These are phyloP conservation scores for Pegoplata infirma DNA, from an alignment of 2,888 invertebrate species.

Conservation along the genomic window DNA sequence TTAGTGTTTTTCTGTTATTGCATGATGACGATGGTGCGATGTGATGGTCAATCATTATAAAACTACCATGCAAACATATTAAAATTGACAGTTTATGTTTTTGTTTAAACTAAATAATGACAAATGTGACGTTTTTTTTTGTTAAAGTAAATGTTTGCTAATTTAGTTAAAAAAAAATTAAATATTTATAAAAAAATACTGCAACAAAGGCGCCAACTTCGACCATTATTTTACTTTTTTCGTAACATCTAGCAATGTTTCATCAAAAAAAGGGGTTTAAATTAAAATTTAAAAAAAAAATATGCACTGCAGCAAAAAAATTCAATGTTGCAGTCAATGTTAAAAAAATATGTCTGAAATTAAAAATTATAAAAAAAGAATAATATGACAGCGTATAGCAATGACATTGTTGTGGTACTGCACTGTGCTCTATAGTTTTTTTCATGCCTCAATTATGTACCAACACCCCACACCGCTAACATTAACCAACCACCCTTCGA, in stretches of 20 bases:
- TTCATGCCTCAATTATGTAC: background rate
- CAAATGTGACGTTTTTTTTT: slow-evolving; percentile 13
- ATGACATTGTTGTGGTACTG: slow-evolving; percentile 39
- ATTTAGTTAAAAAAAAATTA: slow-evolving; percentile 32
- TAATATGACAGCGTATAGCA: slow-evolving; percentile 20
- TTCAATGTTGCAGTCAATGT: slow-evolving; percentile 43
- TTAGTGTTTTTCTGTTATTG: slow-evolving; percentile 6
- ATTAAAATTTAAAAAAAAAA: background rate
- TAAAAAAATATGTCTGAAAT: slow-evolving; percentile 36
- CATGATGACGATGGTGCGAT: slow-evolving; percentile 2
- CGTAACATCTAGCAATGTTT: slow-evolving; percentile 23
- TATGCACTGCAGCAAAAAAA: slow-evolving; percentile 1
- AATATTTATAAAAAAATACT: slow-evolving; percentile 7
- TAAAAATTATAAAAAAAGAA: background rate
- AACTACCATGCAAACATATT: slow-evolving; percentile 53
- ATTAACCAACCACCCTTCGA: no score
- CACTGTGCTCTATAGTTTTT: background rate
- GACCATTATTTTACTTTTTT: slow-evolving; percentile 39
- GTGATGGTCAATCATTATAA: slow-evolving; percentile 54
- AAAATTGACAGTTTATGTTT: slow-evolving; percentile 41
- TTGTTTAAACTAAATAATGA: slow-evolving; percentile 12
- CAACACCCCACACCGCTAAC: background rate
- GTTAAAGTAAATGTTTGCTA: slow-evolving; percentile 7
- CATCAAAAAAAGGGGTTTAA: slow-evolving; percentile 5
- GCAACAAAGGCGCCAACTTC: slow-evolving; percentile 50